These are phyloP conservation scores for Eurypyga helias DNA, from an alignment of 2,113 vertebrate genomes.

Conservation along the genomic window DNA sequence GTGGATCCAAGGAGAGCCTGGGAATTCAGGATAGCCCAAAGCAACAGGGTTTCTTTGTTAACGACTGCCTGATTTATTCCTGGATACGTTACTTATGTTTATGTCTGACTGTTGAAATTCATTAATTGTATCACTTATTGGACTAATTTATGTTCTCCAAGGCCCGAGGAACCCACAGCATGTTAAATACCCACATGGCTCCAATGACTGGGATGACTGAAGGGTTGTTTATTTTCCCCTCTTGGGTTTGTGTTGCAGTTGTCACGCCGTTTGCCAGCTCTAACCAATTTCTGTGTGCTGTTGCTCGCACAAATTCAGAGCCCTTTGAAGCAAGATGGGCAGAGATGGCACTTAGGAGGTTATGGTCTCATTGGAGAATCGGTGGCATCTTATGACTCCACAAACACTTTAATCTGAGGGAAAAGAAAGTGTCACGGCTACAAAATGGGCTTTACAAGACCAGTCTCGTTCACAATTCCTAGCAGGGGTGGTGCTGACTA, in stretches of 20 bases:
- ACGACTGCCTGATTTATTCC: constrained; percentile 29
- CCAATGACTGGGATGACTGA: constrained; percentile 42
- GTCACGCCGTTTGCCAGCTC: constrained; percentile 33
- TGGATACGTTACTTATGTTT: not conserved
- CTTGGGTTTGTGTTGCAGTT: constrained; percentile 63
- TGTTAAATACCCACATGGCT: constrained; percentile 53
- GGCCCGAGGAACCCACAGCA: constrained; percentile 2
- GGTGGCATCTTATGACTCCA: not conserved
- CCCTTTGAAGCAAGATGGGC: not conserved
- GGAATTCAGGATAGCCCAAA: not conserved
- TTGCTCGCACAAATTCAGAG: not conserved
- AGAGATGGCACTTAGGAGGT: not conserved
- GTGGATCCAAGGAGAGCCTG: not conserved
- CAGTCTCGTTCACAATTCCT: not conserved
- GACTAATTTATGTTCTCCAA: constrained; percentile 39
- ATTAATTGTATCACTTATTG: constrained; percentile 42
- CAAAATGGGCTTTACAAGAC: not conserved
- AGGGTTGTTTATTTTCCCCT: constrained; percentile 61
- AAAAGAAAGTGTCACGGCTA: not conserved
- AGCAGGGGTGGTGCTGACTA: not conserved
- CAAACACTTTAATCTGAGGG: not conserved
- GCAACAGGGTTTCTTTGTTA: not conserved
- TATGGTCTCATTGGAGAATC: not conserved
- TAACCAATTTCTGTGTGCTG: constrained; percentile 31
- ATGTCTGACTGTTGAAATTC: constrained; percentile 42